These are phyloP conservation scores for Alaudala cheleensis DNA, from an alignment of 2,113 vertebrate species.

Conservation along the genomic window DNA sequence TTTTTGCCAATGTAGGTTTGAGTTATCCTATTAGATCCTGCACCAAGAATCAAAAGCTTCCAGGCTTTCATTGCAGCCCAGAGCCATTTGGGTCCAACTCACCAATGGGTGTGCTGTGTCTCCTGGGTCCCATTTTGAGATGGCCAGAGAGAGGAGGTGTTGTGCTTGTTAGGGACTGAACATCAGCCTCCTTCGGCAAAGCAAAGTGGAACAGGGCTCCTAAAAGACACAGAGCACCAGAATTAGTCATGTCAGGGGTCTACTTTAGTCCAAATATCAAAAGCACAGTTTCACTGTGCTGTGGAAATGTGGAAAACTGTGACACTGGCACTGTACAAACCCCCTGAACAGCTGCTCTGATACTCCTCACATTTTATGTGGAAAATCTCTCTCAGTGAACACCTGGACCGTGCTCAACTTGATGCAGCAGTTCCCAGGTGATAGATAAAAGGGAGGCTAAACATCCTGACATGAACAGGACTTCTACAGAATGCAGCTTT, in stretches of 20 bases:
- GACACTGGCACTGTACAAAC: background rate
- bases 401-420: background rate
- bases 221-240: slow-evolving; percentile 44
- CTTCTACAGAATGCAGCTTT: background rate
- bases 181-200: slow-evolving; percentile 88
- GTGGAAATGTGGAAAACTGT: background rate
- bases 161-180: slow-evolving; percentile 76
- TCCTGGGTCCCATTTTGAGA: slow-evolving; percentile 88
- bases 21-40: background rate
- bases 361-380: background rate
- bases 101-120: slow-evolving; percentile 98
- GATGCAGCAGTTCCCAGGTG: background rate
- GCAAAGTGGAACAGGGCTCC: slow-evolving; percentile 88
- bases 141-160: slow-evolving; percentile 86
- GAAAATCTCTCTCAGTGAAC: background rate
- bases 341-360: background rate
- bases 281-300: background rate
- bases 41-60: background rate
- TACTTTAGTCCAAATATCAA: background rate
- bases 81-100: slow-evolving; percentile 36
- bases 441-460: background rate
- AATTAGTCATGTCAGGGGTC: background rate
- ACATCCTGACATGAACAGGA: background rate
- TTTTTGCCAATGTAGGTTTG: background rate
- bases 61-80: background rate